These are phyloP conservation scores for Chiroxiphia lanceolata DNA, from an alignment of 2,797 vertebrate genomes.

Conservation along the genomic window DNA sequence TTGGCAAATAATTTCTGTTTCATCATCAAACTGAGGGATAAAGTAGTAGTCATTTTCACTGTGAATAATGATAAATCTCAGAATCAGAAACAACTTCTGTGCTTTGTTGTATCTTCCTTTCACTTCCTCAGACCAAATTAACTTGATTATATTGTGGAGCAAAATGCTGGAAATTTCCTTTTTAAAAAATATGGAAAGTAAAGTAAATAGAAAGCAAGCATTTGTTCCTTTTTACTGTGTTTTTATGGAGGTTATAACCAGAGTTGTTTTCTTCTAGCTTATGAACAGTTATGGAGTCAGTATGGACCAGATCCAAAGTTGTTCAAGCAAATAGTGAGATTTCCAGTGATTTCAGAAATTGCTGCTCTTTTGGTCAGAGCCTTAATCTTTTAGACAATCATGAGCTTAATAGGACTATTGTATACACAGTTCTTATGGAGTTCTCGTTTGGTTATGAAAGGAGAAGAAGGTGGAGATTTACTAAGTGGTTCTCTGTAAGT, in stretches of 20 bases:
- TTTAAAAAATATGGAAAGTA: background rate
- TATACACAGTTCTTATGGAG: background rate
- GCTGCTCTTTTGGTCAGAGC: background rate
- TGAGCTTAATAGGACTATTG: background rate
- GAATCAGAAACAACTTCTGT: background rate
- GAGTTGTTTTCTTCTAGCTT: conserved; percentile 27
- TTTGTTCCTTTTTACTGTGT: background rate
- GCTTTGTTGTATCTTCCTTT: background rate
- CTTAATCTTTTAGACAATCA: conserved; percentile 19
- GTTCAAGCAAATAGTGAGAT: conserved; percentile 1
- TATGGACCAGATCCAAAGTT: conserved; percentile 11
- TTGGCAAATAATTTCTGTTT: background rate
- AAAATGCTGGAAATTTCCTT: conserved; percentile 3
- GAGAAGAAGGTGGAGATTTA: conserved; percentile 19
- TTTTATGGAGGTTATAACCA: conserved; percentile 14
- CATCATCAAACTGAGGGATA: background rate
- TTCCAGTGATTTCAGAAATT: background rate
- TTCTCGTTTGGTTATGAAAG: background rate
- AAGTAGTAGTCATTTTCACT: background rate
- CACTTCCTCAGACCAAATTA: background rate
- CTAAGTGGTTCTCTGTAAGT: background rate
- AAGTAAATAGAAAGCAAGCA: conserved; percentile 1
- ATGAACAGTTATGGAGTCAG: background rate
- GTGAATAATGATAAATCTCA: background rate
- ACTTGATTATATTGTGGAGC: background rate